Base-by-base conservation (phyloP, 2,113 vertebrate species). In the Aptenodytes forsteri region DNA sequence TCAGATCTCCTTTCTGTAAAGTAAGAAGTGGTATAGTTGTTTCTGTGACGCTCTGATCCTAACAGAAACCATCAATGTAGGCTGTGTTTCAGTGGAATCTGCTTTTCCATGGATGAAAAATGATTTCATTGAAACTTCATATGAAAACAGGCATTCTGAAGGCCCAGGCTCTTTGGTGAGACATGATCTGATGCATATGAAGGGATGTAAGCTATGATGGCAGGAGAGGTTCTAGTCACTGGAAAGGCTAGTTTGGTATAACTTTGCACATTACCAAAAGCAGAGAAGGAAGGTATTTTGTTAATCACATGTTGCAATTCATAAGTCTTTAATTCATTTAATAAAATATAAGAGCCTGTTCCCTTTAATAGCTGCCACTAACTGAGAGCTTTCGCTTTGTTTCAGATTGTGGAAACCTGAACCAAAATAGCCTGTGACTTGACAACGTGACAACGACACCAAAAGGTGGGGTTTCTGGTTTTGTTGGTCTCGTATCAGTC, bases 391-490 rank as follows among this genome's bases (percentile, higher is more conserved):
- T 96, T 81, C 56, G 46, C 73, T 97, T 93, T 94, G 49, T 98
- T 98, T 96, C 89, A 98, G 98, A 70, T 83, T 96, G 89, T 78
- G 90, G 93, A 96, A 94, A 92, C 77, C 79, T 86, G 85, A 97
- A 77, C 50, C 95, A 76, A 90, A 64, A 14, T 83, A 85, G 72
- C 47, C 67, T 78, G 70, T 87, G 92, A 96, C 87, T 92, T 92
- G 73, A 89, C 84, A 55, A 47, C 87, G 91, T 83, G 59, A 90
- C 50, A 11, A 62, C 90, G 18, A 13, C 76, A 95, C 56, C 27
- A 47, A 50, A 86, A 98, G 98, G 98, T 98, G 73, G 19, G 98
- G 95, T 49, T 69, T 96, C 11, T 96, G 49, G 65, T 89, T 96
- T 50, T 54, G 32, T 94, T 89, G 44, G 29, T 96, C 38, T 70